phyloP scores from a whole-genome alignment of 1,140 invertebrate genomes.

The Drosophila pruinosa region DNA sequence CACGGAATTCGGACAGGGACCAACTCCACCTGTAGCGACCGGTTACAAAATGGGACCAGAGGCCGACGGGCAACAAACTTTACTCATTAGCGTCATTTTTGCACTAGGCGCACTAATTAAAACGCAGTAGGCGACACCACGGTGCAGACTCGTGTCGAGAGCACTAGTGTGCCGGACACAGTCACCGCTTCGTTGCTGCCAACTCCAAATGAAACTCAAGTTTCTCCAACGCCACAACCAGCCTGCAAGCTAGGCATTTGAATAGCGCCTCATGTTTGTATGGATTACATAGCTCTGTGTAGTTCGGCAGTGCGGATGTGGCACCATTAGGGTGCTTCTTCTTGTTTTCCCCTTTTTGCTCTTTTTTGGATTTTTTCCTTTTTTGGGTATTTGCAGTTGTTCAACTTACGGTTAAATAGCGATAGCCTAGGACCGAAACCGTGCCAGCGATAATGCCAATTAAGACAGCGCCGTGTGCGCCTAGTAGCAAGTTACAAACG shows the following conservation, averaged over 20 bases:
- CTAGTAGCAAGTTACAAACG: conserved; percentile 91
- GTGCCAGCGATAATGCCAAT: conserved; percentile 92
- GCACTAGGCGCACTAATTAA: conserved; percentile 74
- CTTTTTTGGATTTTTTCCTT: background rate
- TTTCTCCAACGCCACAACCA: background rate
- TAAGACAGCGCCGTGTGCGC: conserved; percentile 92
- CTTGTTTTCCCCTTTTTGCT: background rate
- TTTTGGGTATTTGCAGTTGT: conserved; percentile 30
- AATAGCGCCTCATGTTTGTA: conserved; percentile 48
- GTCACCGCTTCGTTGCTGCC: background rate
- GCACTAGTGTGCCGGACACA: background rate
- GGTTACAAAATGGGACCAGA: background rate
- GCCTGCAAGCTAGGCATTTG: conserved; percentile 43
- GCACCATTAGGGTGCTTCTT: conserved; percentile 12
- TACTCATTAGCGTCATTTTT: conserved; percentile 79
- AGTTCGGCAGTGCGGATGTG: conserved; percentile 18
- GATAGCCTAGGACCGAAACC: conserved; percentile 93
- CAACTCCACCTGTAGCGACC: conserved; percentile 8
- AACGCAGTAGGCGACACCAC: conserved; percentile 44
- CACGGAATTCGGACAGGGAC: background rate
- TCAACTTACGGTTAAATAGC: conserved; percentile 90
- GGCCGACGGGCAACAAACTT: conserved; percentile 71
- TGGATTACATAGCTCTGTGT: conserved; percentile 23
- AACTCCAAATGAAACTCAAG: conserved; percentile 3
- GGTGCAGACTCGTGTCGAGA: background rate